A percentile compares a stretch with the other conserved stretches of the same genome.
Evolutionary conservation across 2,888 invertebrate genomes (phyloP).

Genomic region (Microctonus hyperodae): DNA sequence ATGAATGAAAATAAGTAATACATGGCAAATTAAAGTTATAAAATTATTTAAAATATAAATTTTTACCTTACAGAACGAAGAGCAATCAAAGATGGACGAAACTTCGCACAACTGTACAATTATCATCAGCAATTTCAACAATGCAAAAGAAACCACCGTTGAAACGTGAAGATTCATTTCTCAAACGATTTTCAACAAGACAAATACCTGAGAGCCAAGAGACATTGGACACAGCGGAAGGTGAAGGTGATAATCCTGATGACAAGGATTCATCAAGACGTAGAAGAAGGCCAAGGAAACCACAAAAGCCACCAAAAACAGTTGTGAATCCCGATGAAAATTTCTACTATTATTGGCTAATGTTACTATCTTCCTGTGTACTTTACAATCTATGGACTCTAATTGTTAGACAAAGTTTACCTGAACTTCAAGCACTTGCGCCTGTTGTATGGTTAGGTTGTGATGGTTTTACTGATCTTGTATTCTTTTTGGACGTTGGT

Average conservation of each 20-base stretch:
- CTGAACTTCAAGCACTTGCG: slow-evolving; percentile 81
- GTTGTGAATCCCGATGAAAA: slow-evolving; percentile 96
- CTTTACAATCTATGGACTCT: slow-evolving; percentile 96
- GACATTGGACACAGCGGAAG: slow-evolving; percentile 77
- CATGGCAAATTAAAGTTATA: background rate
- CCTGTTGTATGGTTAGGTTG: slow-evolving; percentile 81
- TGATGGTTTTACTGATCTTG: slow-evolving; percentile 85
- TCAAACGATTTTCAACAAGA: slow-evolving; percentile 92
- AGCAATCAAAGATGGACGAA: slow-evolving; percentile 97
- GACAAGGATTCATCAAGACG: slow-evolving; percentile 67
- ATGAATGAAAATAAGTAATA: too few species aligned
- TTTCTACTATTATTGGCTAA: slow-evolving; percentile 95
- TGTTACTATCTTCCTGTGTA: slow-evolving; percentile 86
- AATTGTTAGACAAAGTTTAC: slow-evolving; percentile 93
- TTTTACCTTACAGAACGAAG: slow-evolving; percentile 74
- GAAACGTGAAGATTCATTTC: slow-evolving; percentile 91
- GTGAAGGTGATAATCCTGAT: slow-evolving; percentile 67
- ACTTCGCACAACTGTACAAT: slow-evolving; percentile 90
- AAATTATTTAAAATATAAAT: background rate
- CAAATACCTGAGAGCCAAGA: slow-evolving; percentile 89
- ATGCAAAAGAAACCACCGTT: slow-evolving; percentile 88
- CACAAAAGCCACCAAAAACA: slow-evolving; percentile 76
- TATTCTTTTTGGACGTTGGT: slow-evolving; percentile 86
- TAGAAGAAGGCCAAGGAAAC: slow-evolving; percentile 71
- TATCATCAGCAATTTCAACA: slow-evolving; percentile 81